phyloP scores from a whole-genome alignment of 2,888 invertebrate genomes.

The Alentia gelatinosa region DNA sequence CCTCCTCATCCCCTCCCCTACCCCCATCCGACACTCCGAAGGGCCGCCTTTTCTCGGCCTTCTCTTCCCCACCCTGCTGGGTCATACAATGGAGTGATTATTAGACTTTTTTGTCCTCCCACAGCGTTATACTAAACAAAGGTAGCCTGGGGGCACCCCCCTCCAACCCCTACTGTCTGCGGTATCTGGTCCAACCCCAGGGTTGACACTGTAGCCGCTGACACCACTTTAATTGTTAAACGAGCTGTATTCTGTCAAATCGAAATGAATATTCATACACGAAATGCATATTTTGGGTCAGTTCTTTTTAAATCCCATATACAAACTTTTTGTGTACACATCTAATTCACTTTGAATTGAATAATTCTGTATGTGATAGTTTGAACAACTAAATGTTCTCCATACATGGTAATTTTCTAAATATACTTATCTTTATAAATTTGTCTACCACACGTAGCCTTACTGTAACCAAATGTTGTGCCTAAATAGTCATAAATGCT shows the following conservation, averaged over 20 bases:
- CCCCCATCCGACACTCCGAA: no score
- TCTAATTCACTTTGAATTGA: no score
- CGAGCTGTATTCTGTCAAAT: not conserved
- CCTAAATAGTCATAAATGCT: no score
- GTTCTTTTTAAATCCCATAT: no score
- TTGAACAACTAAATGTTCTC: no score
- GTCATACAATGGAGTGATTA: slow-evolving; percentile 34
- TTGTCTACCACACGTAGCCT: no score
- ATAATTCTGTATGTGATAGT: no score
- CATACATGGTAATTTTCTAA: no score
- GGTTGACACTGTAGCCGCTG: not conserved
- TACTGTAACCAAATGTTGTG: no score
- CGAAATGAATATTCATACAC: not conserved
- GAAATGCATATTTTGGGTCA: no score
- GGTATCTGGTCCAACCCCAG: not conserved
- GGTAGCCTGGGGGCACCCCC: not conserved
- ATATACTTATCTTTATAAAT: no score
- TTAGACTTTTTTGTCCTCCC: slow-evolving; percentile 25
- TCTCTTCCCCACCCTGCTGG: not conserved
- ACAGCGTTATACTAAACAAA: not conserved
- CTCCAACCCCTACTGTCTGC: not conserved
- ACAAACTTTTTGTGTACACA: no score
- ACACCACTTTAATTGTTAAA: not conserved
- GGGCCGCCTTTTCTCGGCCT: not conserved
- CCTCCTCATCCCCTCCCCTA: not conserved